A percentile compares a stretch with the other conserved stretches of the same genome.
Conservation (phyloP, 2,888 invertebrate species). For the Xestia rhomboidea region DNA sequence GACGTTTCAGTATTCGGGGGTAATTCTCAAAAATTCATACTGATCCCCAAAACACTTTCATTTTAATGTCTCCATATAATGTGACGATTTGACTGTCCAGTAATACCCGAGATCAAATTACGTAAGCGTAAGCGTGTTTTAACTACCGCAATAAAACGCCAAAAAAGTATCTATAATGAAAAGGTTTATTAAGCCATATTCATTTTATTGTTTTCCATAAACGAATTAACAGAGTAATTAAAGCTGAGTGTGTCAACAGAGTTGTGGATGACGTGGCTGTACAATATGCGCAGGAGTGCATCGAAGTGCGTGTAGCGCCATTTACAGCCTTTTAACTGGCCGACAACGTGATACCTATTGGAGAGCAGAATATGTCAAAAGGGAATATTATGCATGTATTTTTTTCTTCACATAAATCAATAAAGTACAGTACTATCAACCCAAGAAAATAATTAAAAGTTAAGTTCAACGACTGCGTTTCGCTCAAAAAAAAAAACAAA, state of each 20-base stretch:
- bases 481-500: too few species aligned
- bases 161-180: constrained; percentile 25
- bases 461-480: too few species aligned
- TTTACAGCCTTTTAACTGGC: constrained; percentile 22
- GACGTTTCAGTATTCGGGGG: too few species aligned
- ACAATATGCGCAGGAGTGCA: constrained; percentile 43
- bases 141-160: constrained; percentile 43
- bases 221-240: constrained; percentile 41
- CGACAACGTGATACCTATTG: constrained; percentile 5
- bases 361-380: too few species aligned
- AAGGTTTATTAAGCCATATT: constrained; percentile 25
- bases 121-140: constrained; percentile 20
- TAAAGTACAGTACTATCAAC: too few species aligned
- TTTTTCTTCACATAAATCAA: too few species aligned
- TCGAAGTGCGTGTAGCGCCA: constrained; percentile 21
- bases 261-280: constrained; percentile 39
- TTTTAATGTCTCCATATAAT: constrained; percentile 17
- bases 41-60: constrained; percentile 14
- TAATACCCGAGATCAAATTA: constrained; percentile 6
- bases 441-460: too few species aligned
- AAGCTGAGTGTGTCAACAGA: constrained; percentile 33
- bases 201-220: constrained; percentile 42
- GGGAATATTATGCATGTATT: too few species aligned
- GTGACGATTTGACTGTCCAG: constrained; percentile 27
- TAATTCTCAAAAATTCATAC: not conserved